Evolutionary conservation across 2,888 invertebrate genomes (phyloP), one percentile per base, ranked within the genome.

Genomic region (Callyntrura guangdongensis): DNA sequence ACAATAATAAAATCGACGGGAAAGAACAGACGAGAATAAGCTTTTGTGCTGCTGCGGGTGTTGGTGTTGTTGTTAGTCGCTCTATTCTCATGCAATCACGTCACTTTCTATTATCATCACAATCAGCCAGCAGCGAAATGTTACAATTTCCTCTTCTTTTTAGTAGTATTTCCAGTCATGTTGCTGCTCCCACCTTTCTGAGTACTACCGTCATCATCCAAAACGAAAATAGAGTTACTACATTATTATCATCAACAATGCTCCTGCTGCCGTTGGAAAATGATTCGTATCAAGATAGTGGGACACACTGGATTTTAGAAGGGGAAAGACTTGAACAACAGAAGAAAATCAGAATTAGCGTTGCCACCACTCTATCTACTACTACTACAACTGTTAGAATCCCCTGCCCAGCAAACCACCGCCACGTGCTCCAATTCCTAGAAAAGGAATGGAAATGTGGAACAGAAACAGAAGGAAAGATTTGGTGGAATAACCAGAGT

Each of bases 81-180:
- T 20, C 56, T 56, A 22, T 72, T 85, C 85, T 45, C 20, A 12
- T 17, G 56, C 88, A 89, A 89, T 83, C 83, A 83, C 61, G 89
- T 89, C 89, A 84, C 84, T 84, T 84, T 53, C 49, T 36, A 89
- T 89, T 89, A 84, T 84, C 89, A 74, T 83, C 84, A 84, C 83
- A 83, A 84, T 84, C 88, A 89, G 45, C n/a, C 64, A 45, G 64
- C 64, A 45, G 64, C 27, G 72, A 82, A 82, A 61, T 22, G 67
- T 36, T 72, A 36, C 59, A 82, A 88, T 89, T 77, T 84, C 36
- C 69, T 22, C 25, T 27, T 27, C 12, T 36, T 69, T 36, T 5
- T 36, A 25, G 6, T 53, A 9, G 36, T 9, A 14, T 53, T 45
- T 69, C 53, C 45, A 36, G n/a, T 79, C 36, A 45, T n/a, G 11